phyloP scores from a whole-genome alignment of 2,113 vertebrate genomes.

The Chrysemys picta region DNA sequence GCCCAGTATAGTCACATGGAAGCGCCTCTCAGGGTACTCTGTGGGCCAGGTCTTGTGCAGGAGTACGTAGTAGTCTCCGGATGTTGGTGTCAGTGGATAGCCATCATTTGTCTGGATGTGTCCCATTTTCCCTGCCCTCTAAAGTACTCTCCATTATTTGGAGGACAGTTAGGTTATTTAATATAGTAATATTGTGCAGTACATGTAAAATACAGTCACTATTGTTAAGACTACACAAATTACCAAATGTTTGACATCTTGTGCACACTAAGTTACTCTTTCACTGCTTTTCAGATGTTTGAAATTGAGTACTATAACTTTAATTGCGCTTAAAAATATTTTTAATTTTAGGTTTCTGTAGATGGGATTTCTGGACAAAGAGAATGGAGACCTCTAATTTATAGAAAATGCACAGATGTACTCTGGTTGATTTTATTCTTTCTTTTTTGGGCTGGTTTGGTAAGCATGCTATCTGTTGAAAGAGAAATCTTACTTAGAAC shows the following conservation, averaged over 20 bases:
- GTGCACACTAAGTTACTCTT: neutral
- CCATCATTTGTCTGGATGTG: neutral
- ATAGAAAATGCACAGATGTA: conserved; percentile 79
- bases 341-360: conserved; percentile 60
- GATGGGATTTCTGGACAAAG: conserved; percentile 12
- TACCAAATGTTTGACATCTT: neutral
- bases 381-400: conserved; percentile 77
- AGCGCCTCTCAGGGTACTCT: neutral
- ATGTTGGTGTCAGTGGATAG: neutral
- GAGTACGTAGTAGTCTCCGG: neutral
- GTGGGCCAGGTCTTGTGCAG: neutral
- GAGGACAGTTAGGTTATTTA: neutral
- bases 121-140: neutral
- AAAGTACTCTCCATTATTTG: neutral
- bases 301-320: neutral
- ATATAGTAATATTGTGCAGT: neutral
- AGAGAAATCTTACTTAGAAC: neutral
- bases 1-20: neutral
- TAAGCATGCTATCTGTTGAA: conserved; percentile 58
- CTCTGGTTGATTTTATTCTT: conserved; percentile 81
- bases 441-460: conserved; percentile 83
- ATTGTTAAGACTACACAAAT: neutral
- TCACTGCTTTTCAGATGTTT: neutral
- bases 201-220: neutral
- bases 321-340: neutral